Conservation (phyloP, 2,888 invertebrate species). For the Stenchaetothrips biformis region DNA sequence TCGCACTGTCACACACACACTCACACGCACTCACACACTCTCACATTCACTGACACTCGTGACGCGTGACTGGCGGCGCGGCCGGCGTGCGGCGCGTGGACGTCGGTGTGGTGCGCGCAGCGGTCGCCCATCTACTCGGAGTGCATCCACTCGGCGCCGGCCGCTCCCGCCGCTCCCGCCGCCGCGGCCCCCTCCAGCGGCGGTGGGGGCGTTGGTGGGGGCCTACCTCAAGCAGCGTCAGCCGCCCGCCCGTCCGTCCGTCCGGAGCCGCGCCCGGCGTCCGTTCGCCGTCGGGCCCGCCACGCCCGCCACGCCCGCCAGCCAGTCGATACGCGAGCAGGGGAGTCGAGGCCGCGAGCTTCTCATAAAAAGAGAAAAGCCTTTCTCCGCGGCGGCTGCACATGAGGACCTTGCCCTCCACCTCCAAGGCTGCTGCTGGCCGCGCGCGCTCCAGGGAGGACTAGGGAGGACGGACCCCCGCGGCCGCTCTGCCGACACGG, state of each 20-base stretch:
- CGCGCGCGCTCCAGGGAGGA: no score
- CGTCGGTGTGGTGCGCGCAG: background rate
- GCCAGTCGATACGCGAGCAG: background rate
- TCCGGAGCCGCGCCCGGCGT: background rate
- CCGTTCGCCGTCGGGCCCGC: background rate
- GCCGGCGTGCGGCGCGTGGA: background rate
- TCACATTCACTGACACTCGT: no score
- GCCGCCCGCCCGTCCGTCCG: background rate
- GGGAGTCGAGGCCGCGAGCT: no score
- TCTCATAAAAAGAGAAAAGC: conserved; percentile 23
- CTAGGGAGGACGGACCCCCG: no score
- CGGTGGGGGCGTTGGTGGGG: background rate
- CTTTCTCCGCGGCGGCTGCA: background rate
- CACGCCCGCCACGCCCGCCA: background rate
- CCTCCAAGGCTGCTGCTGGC: no score
- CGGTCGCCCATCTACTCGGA: background rate
- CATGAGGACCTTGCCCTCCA: no score
- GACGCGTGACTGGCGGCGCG: background rate
- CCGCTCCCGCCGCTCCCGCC: background rate
- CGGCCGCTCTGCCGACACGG: no score
- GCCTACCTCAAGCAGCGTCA: conserved; percentile 1
- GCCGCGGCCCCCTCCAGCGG: no score
- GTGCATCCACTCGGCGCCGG: background rate
- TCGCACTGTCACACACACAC: no score
- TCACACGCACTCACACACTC: no score